These are phyloP conservation scores for Macroramphosus scolopax DNA, from an alignment of 2,797 vertebrate genomes.

Conservation along the genomic window DNA sequence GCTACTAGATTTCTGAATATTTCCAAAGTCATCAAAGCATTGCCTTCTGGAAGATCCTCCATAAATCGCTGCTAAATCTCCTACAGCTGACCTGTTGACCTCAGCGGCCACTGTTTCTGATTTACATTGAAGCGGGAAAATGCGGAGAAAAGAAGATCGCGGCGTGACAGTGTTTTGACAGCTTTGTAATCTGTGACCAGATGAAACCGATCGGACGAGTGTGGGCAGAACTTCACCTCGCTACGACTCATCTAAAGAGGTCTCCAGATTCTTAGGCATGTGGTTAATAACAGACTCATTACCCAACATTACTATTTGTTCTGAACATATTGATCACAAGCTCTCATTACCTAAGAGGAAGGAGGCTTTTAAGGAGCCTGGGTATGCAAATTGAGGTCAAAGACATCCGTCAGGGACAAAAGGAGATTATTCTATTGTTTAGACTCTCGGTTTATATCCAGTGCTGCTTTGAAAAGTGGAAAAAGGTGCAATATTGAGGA, in stretches of 20 bases:
- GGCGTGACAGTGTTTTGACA: conserved; percentile 16
- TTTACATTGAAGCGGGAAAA: conserved; percentile 23
- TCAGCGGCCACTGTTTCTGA: conserved; percentile 53
- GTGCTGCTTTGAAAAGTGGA: conserved; percentile 59
- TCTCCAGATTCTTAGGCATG: conserved; percentile 32
- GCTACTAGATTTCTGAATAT: conserved; percentile 19
- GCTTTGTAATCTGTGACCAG: background rate
- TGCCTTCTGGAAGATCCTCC: conserved; percentile 35
- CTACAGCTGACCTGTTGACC: conserved; percentile 60
- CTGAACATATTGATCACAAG: conserved; percentile 38
- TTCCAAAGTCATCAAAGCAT: conserved; percentile 28
- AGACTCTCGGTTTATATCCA: conserved; percentile 44
- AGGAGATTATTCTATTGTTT: conserved; percentile 61
- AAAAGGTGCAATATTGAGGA: conserved; percentile 80
- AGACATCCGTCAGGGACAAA: conserved; percentile 65
- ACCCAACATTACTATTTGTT: conserved; percentile 27
- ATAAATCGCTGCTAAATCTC: conserved; percentile 69
- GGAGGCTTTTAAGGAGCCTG: conserved; percentile 43
- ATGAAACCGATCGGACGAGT: conserved; percentile 8
- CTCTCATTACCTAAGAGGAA: conserved; percentile 35
- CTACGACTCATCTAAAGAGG: conserved; percentile 13
- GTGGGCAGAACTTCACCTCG: conserved; percentile 37
- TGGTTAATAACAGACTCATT: no score
- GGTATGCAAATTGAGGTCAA: conserved; percentile 63
- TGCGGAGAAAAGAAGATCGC: conserved; percentile 1